phyloP scores from a whole-genome alignment of 2,113 vertebrate species.

The Diadophis punctatus region DNA sequence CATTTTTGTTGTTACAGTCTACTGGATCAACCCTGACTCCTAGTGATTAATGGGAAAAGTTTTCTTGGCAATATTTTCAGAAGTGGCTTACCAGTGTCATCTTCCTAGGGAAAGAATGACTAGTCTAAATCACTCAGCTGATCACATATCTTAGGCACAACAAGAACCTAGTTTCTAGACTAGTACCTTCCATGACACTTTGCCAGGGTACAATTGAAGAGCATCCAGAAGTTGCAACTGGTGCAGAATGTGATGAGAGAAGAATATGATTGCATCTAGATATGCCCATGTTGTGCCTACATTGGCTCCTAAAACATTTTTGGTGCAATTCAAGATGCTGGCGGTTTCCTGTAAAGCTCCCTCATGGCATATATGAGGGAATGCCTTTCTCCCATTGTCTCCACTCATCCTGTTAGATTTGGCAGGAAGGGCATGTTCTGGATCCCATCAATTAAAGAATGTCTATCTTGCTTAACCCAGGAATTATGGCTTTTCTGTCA shows the following conservation, averaged over 20 bases:
- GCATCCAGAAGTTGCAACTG: background rate
- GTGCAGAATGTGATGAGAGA: background rate
- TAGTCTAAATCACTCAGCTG: background rate
- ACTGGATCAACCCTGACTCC: background rate
- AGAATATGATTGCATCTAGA: background rate
- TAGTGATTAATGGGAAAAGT: background rate
- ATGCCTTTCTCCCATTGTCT: background rate
- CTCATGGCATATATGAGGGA: background rate
- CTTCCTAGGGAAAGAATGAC: background rate
- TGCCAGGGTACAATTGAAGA: background rate
- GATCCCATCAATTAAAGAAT: background rate
- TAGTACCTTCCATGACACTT: background rate
- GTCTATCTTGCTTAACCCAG: background rate
- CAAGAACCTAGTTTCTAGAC: background rate
- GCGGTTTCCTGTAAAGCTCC: background rate
- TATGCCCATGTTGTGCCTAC: background rate
- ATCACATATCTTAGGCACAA: background rate
- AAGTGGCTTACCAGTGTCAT: background rate
- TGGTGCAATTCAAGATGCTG: background rate
- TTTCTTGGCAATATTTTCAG: background rate
- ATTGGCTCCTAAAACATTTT: background rate
- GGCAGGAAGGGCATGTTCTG: background rate
- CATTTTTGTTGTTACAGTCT: background rate
- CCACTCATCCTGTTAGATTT: background rate
- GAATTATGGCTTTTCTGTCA: background rate